Evolutionary conservation across 2,113 vertebrate species (phyloP), one percentile per base, ranked within the genome.

Genomic region (Meriones unguiculatus): DNA sequence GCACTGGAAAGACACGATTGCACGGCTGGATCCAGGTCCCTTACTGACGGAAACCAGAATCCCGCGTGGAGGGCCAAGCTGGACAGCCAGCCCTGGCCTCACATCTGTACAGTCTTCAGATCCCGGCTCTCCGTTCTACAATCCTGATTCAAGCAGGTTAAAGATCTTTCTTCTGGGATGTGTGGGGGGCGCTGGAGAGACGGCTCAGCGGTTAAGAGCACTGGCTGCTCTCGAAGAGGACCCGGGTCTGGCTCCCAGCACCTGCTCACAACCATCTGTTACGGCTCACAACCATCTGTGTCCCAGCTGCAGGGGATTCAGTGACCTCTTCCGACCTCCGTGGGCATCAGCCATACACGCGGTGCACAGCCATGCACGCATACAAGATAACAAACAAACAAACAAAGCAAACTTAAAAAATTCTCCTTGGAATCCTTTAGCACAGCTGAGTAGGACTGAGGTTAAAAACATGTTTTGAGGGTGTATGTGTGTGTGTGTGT

Each of bases 1-100:
- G 94, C 96, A 95, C 96, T 93, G 97, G 92, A 94, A 95, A 95
- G 80, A 87, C 24, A 73, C 87, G 80, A 80, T 96, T 76, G 77
- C 69, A 46, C 88, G 30, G 4, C 75, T 89, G 76, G 75, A 97
- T 94, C n/a, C 95, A 73, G 92, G 72, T 50, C 70, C 65, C 64
- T 95, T 76, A 89, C 75, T 75, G 76, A 87, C 75, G 84, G 90
- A 85, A 87, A 81, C 62, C 62, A 87, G 85, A 41, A 15, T 62
- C 86, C n/a, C 13, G 54, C 15, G 54, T 57, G 54, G 41, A 11
- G 25, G 57, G 9, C 50, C 0, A 28, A 22, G 89, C 46, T 4
- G n/a, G 69, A 32, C 41, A 32, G 62, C 41, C 41, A 6, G 11
- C 64, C 81, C 41, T 15, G 28, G 24, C 59, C 65, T 84, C 38